Evolutionary conservation across 2,113 vertebrate genomes (phyloP).

Genomic region (Campylorhamphus procurvoides): DNA sequence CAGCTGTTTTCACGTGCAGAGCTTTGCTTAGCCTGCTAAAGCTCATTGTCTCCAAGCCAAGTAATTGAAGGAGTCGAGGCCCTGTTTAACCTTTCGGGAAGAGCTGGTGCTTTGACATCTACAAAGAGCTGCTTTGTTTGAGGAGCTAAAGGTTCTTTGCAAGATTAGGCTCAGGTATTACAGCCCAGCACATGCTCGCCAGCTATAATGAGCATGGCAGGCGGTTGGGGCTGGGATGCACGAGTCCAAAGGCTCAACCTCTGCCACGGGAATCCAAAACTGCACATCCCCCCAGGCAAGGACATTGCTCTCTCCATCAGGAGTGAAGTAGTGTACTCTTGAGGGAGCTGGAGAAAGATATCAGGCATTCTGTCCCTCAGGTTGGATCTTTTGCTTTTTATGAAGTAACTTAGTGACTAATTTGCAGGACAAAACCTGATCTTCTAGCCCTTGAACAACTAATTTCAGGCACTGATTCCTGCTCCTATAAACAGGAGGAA

Average conservation of each 20-base stretch:
- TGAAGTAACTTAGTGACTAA: neutral
- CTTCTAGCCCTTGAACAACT: neutral
- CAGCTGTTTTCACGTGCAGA: slow-evolving; percentile 53
- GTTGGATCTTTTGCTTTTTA: neutral
- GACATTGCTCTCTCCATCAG: neutral
- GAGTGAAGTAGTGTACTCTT: neutral
- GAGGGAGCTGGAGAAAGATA: neutral
- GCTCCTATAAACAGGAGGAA: neutral
- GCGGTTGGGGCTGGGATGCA: neutral
- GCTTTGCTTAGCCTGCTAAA: slow-evolving; percentile 47
- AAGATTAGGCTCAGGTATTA: slow-evolving; percentile 10
- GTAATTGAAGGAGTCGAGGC: slow-evolving; percentile 28
- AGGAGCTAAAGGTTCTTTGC: slow-evolving; percentile 8
- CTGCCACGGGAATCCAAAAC: neutral
- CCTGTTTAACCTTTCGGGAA: slow-evolving; percentile 53
- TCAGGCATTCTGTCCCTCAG: neutral
- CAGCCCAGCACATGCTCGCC: neutral
- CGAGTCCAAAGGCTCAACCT: neutral
- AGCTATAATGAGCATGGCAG: neutral
- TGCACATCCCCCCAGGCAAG: neutral
- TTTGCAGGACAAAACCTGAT: neutral
- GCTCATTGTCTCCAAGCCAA: slow-evolving; percentile 57
- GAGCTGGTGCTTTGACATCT: slow-evolving; percentile 22
- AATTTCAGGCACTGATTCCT: neutral
- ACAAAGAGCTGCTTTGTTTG: slow-evolving; percentile 60